These are phyloP conservation scores for Nasonia vitripennis DNA, from an alignment of 1,140 invertebrate genomes.

Conservation along the genomic window DNA sequence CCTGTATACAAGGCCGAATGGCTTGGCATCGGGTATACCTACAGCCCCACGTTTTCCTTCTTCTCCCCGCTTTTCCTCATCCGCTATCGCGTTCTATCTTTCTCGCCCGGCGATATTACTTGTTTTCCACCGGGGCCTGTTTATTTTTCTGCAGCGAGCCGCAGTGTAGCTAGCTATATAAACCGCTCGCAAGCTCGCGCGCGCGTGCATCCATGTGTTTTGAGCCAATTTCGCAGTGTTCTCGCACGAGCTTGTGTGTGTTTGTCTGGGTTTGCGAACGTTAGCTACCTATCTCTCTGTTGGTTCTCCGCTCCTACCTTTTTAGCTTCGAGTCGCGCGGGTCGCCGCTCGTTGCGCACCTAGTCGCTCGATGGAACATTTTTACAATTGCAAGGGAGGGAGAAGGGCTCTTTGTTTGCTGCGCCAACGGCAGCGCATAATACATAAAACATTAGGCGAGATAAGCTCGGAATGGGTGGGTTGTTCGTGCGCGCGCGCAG, in stretches of 20 bases:
- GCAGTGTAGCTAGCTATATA: too few relatives aligned
- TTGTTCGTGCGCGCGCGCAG: too few relatives aligned
- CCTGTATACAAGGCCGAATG: background rate
- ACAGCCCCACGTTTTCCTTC: background rate
- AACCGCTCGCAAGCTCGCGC: background rate
- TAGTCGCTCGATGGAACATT: constrained; percentile 4
- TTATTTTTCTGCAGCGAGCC: constrained; percentile 5
- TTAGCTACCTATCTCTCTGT: background rate
- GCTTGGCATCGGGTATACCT: background rate
- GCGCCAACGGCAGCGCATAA: background rate
- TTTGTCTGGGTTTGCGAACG: background rate
- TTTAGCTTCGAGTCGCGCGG: background rate
- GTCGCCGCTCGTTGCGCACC: background rate
- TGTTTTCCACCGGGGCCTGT: background rate
- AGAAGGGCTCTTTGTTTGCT: constrained; percentile 23
- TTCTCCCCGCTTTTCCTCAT: background rate
- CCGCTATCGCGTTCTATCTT: background rate
- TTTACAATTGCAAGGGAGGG: constrained; percentile 4
- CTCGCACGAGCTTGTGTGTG: background rate
- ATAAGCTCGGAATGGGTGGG: constrained; percentile 3
- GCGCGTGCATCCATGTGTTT: background rate
- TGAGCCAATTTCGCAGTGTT: background rate
- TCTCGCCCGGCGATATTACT: background rate
- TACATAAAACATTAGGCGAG: constrained; percentile 44
- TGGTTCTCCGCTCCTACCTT: background rate